Base-by-base conservation (phyloP, 1,140 invertebrate genomes). In the Temnothorax nylanderi region DNA sequence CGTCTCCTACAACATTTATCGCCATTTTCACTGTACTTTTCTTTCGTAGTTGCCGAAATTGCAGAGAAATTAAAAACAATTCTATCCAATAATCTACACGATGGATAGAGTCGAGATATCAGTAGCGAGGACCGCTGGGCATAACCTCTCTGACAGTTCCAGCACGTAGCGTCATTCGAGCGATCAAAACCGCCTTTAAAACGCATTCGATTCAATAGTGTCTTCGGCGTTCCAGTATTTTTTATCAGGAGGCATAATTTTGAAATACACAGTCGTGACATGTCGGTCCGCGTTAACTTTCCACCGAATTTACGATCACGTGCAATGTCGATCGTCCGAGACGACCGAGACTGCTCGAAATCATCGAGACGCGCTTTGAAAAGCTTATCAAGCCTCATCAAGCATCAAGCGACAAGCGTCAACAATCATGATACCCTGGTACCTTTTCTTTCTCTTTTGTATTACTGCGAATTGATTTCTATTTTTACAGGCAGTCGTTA, bases 201-300 rank as follows among this genome's bases (percentile, higher is more conserved):
- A 8, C 44, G 64, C 2, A 58, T 13, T 69, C 54, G 87, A 3
- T 65, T 86, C 16, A 88, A 81, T 1, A 88, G 26, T 0, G 10
- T 67, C 2, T 88, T n/a, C 13, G 69, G 8, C 65, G 65, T 41
- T 54, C 75, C 89, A 4, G 13, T 6, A 8, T 8, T 71, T 77
- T 60, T 88, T 8, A 60, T n/a, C n/a, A 85, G 3, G 1, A 62
- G 56, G 37, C 65, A 85, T 54, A 92, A 65, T 81, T 60, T 78
- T 1, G 75, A 82, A 37, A 78, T 89, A 37, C 75, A 90, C 21
- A 92, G 78, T 37, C 90, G 87, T 82, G 89, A 93, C 93, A 93
- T 94, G 87, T 87, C 4, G n/a, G 49, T 47, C 3, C 6, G 18
- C 6, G 18, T 47, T 18, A 11, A 32, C 10, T 44, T 58, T 72